Base-by-base conservation (phyloP, 1,140 invertebrate genomes). In the Sitobion miscanthi region DNA sequence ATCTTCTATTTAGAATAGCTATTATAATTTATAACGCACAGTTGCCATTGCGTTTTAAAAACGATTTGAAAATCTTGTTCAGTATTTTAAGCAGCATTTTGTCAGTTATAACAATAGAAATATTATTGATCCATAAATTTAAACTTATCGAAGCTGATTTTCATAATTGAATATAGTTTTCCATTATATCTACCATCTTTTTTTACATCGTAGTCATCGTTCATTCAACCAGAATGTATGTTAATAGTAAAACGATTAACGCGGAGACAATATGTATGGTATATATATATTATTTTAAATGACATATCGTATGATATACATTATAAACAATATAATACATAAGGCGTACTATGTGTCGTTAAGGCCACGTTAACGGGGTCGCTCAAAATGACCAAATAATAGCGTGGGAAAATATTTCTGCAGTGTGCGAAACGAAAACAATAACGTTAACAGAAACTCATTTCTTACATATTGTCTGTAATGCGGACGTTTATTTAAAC, bases 371-470 rank as follows among this genome's bases (percentile, higher is more conserved):
- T 87, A 87, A 87, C 23, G 11, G 45, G 45, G 17, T 25, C 9
- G 42, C 2, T 25, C 38, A 21, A 42, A 85, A 85, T 45, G 8
- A 49, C 45, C 85, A n/a, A 87, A 87, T 87, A 45, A 47, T 30
- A 87, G 45, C 85, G 85, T 87, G 85, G 85, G 85, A 87, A 87
- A 87, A 87, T 47, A 87, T 87, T 87, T 47, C 11, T 30, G 57
- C 9, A 11, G 85, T 87, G 45, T 49, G 85, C 85, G 8, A 87
- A 87, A 85, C 38, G 25, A 20, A 83, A 85, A 42, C 9, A 30
- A 83, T 42, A 42, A 83, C 14, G 4, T 11, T 69, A 42, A 42
- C 45, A 7, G 62, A 77, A 77, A 77, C 11, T 77, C 30, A 17
- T 30, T 77, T 77, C 62, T 77, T n/a, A 77, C 30, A 35, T 69